Evolutionary conservation across 1,140 invertebrate species (phyloP).

Genomic region (Papilio polyxenes): DNA sequence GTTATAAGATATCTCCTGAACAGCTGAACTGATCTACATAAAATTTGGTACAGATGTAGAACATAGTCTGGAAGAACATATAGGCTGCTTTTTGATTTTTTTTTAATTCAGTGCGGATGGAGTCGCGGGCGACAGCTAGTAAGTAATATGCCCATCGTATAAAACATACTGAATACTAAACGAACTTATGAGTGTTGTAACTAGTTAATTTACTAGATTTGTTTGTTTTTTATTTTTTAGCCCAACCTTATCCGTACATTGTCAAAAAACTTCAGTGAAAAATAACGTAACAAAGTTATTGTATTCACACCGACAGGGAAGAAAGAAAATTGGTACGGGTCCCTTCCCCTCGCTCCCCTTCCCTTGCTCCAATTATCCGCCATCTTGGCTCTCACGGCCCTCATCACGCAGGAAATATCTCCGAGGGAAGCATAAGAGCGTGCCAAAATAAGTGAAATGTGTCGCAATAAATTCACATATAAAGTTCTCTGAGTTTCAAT

Average conservation of each 20-base stretch:
- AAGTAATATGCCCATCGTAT: too few species aligned
- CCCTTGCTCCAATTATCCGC: constrained; percentile 31
- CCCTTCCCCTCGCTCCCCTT: neutral
- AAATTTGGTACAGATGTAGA: too few species aligned
- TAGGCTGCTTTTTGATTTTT: too few species aligned
- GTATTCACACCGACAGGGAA: constrained; percentile 8
- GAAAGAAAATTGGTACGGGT: neutral
- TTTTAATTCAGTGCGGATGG: too few species aligned
- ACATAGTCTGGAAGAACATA: too few species aligned
- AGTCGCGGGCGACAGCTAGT: too few species aligned
- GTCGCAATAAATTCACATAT: constrained; percentile 64
- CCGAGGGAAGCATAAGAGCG: constrained; percentile 39
- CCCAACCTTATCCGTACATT: neutral
- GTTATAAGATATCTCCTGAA: too few species aligned
- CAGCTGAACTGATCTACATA: too few species aligned
- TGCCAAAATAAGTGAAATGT: constrained; percentile 61
- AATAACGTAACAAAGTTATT: constrained; percentile 10
- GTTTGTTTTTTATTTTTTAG: neutral
- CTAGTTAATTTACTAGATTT: too few species aligned
- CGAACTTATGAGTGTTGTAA: too few species aligned
- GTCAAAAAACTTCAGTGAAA: neutral
- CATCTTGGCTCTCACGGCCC: constrained; percentile 34
- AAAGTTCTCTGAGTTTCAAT: constrained; percentile 61
- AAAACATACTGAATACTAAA: too few species aligned
- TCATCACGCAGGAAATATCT: constrained; percentile 35